Evolutionary conservation across 2,797 vertebrate genomes (phyloP), one percentile per base, ranked within the genome.

Genomic region (Dallia pectoralis): DNA sequence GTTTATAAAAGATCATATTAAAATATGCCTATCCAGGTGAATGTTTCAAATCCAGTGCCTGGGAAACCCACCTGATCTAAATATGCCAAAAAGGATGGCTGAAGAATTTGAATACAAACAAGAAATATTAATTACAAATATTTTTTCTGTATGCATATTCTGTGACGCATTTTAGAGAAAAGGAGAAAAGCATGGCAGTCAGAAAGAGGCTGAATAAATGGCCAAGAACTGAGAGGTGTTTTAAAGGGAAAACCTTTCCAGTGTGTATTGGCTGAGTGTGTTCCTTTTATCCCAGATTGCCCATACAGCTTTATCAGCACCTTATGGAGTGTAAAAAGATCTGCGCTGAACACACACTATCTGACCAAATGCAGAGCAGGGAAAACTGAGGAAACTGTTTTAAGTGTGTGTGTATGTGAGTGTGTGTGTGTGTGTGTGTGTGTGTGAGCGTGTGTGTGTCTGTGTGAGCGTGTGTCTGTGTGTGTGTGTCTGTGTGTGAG

Each of bases 371-470:
- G 51, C 51, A 56, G 19, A 56, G 2, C 8, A 22, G 51, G 51
- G n/a, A 53, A n/a, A 8, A 22, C 2, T 56, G 51, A 56, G n/a
- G 5, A 56, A 63, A 30, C 27, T 63, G 61, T 14, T 30, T 25
- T 29, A 0, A 5, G 51, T 40, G 30, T 33, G 48, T 70, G 68
- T 69, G 67, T 18, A 27, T 29, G 47, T 51, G 1, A 0, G 48
- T 49, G 49, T n/a, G 4, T 53, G 49, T 53, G n/a, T 61, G 67
- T 69, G 74, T 78, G 69, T 32, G 49, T 68, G 59, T 69, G 51
- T 69, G n/a, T 63, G 25, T 25, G 73, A 78, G 65, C 14, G 77
- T 71, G 73, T 67, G 71, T 72, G 74, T 66, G 36, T 62, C 70
- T 68, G 67, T 56, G 63, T 61, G 25, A n/a, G 14, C 63, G 56